Conservation (phyloP, 64 coral and sea anemone genomes). For the Astreopora myriophthalma region DNA sequence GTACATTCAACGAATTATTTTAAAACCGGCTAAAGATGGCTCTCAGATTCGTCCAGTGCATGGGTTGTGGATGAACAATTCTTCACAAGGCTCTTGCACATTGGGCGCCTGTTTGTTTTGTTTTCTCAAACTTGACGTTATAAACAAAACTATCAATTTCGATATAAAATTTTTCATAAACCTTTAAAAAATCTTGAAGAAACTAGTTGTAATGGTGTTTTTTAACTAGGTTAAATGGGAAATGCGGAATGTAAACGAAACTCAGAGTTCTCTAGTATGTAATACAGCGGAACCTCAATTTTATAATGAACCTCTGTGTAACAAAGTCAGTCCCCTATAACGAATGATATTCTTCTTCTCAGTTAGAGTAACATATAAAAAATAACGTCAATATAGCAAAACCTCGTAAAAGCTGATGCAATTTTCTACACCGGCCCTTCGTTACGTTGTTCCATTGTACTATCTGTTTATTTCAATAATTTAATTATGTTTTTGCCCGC, state of each 20-base stretch:
- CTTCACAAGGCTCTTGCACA: not conserved
- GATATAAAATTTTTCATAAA: not conserved
- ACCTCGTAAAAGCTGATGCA: slow-evolving; percentile 5
- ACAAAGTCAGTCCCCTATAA: not conserved
- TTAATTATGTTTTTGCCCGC: not conserved
- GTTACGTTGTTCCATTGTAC: no score
- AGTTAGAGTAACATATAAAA: slow-evolving; percentile 7
- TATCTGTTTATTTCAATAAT: no score
- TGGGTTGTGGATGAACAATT: no score
- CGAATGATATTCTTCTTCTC: slow-evolving; percentile 23
- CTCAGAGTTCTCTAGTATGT: no score
- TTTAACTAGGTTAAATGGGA: no score
- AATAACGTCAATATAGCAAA: slow-evolving; percentile 3
- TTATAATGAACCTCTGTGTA: no score
- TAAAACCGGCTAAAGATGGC: not conserved
- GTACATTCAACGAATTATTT: not conserved
- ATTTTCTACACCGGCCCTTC: slow-evolving; percentile 1
- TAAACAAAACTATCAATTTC: not conserved
- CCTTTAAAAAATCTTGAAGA: no score
- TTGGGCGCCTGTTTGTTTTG: not conserved
- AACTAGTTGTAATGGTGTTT: no score
- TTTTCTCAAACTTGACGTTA: not conserved
- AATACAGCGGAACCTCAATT: no score
- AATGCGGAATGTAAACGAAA: no score
- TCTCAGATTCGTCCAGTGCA: not conserved